Conservation (phyloP, 2,888 invertebrate genomes). For the Metalampra italica region DNA sequence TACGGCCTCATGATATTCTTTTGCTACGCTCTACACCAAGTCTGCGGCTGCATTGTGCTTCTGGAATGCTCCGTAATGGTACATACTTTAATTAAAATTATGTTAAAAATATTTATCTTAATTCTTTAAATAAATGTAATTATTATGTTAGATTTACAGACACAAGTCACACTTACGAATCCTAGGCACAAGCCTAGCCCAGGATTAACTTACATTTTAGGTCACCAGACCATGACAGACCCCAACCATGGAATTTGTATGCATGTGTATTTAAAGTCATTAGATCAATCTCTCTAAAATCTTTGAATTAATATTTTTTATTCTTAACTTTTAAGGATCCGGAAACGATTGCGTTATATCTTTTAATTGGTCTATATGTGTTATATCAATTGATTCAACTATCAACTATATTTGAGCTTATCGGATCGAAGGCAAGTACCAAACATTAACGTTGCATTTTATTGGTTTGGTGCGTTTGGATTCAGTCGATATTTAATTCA, state of each 20-base stretch:
- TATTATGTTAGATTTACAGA: no score
- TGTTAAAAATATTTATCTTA: no score
- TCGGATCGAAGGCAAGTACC: neutral
- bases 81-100: neutral
- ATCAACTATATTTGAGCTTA: neutral
- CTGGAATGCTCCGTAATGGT: slow-evolving; percentile 33
- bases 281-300: no score
- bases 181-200: no score
- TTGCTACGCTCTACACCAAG: slow-evolving; percentile 28
- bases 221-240: no score
- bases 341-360: neutral
- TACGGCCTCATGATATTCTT: slow-evolving; percentile 28
- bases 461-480: neutral
- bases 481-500: no score
- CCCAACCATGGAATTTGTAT: no score
- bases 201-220: no score
- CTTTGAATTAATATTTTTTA: no score
- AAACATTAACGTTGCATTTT: neutral
- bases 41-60: slow-evolving; percentile 27
- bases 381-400: neutral
- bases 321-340: neutral
- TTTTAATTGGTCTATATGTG: neutral
- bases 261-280: no score
- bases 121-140: slow-evolving; percentile 1
- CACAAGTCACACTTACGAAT: no score